These are phyloP conservation scores for Sebastes ruberrimus DNA, from an alignment of 2,797 vertebrate species.

Conservation along the genomic window DNA sequence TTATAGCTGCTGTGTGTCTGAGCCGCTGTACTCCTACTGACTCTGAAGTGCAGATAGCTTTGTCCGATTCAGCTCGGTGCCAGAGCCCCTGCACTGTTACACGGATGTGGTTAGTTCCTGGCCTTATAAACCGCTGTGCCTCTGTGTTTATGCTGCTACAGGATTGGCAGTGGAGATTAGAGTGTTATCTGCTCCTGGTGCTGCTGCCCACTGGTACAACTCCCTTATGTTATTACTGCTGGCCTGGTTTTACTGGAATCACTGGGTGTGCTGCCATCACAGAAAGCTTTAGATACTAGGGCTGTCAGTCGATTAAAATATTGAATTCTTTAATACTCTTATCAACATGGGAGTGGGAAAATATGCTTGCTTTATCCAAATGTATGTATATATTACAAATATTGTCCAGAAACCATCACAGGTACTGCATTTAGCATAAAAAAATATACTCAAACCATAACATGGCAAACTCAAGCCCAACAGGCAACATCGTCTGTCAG, in stretches of 20 bases:
- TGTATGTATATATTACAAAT: too few species aligned
- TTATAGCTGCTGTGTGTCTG: slow-evolving; percentile 4
- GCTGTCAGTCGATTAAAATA: too few species aligned
- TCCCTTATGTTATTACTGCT: background rate
- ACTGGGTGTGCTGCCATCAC: background rate
- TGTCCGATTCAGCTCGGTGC: background rate
- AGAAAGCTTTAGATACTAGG: background rate
- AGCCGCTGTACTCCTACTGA: background rate
- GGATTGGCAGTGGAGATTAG: slow-evolving; percentile 37
- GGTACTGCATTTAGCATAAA: too few species aligned
- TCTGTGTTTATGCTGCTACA: slow-evolving; percentile 29
- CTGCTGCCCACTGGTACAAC: slow-evolving; percentile 15
- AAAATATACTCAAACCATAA: too few species aligned
- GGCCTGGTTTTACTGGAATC: slow-evolving; percentile 18
- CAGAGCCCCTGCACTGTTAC: background rate
- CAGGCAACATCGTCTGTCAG: too few species aligned
- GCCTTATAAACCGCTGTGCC: background rate
- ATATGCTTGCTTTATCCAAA: too few species aligned
- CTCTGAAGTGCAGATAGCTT: background rate
- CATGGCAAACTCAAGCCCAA: too few species aligned
- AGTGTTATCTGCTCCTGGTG: slow-evolving; percentile 51
- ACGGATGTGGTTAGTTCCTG: background rate
- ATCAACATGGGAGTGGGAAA: too few species aligned
- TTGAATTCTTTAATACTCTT: too few species aligned
- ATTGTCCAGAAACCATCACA: too few species aligned